Evolutionary conservation across 2,888 invertebrate genomes (phyloP), one percentile per base, ranked within the genome.

Genomic region (Apodemia zela): DNA sequence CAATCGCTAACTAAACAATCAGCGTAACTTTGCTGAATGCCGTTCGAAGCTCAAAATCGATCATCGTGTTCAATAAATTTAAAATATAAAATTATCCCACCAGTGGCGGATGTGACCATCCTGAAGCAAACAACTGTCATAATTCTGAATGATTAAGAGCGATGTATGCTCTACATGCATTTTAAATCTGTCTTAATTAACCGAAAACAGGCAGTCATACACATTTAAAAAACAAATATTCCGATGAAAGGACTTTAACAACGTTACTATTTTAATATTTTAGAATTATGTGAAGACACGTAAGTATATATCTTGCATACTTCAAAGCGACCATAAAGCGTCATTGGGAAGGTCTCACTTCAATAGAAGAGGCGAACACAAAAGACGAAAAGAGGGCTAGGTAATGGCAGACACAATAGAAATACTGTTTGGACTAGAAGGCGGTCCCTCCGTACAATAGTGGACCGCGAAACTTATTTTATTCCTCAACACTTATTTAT

Each of bases 391-490:
- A 85, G 87, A 89, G 88, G 87, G 89, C 89, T 89, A 89, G 87
- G 89, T 89, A 89, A 89, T 89, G 85, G 87, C 80, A 81, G 84
- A 84, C 89, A 90, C 89, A 90, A 89, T 88, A 85, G 87, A 82
- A 81, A 84, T 80, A 87, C 87, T 90, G 89, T 90, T 90, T 89
- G 89, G 85, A 87, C 89, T 88, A 84, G 85, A 74, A 80, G 81
- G 77, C 76, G 81, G 79, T 78, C 74, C 81, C 82, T 80, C 78
- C 76, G 73, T 80, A 88, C 89, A 89, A 87, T 87, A 82, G 79
- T 76, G 77, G 81, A 74, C 81, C 82, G 82, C 84, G 79, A 83
- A 87, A 87, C 86, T 87, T 88, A 86, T 86, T 86, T 85, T 87
- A 86, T 86, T 87, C 80, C 77, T 78, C 76, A 78, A 82, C 81